Base-by-base conservation (phyloP, 2,888 invertebrate genomes). In the Dorcus hopei region DNA sequence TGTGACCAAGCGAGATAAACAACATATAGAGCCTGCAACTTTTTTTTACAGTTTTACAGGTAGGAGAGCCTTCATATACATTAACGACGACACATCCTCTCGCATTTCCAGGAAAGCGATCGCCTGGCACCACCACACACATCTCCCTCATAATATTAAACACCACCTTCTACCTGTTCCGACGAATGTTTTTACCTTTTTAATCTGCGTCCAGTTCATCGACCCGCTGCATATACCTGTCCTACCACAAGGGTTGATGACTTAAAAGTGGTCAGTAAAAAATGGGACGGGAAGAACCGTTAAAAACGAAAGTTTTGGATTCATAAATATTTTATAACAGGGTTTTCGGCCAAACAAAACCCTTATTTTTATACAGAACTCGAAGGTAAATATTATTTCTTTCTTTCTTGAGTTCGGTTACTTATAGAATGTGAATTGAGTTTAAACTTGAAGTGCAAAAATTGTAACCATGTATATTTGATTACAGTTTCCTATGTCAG, bases 181-280 rank as follows among this genome's bases (percentile, higher is more conserved):
- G 52, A 49, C 50, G 58, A 60, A 59, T 60, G 61, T 65, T 65
- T 64, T 66, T 59, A 57, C 66, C 62, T 65, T 65, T 66, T 61
- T 61, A 65, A 62, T 49, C 47, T 38, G 58, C 47, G 45, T 39
- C 47, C 49, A 57, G 67, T 65, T 65, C 67, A 62, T 63, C 67
- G 67, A 65, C 67, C 67, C 61, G 59, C 53, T 49, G 40, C 33
- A 49, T 58, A 58, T 65, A 65, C 65, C 65, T 65, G 67, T 65
- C 67, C 67, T 67, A 67, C 67, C 67, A 57, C 67, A 67, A 67
- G 67, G 67, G 67, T 67, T 67, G 67, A 65, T 65, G 67, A 67
- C 67, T 65, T 65, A 54, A 61, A 63, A 59, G 49, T 60, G 66
- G 65, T 66, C 62, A 66, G 66, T 65, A 54, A 61, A 45, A 45